Base-by-base conservation (phyloP, 2,888 invertebrate species). In the Aphidoletes aphidimyza region DNA sequence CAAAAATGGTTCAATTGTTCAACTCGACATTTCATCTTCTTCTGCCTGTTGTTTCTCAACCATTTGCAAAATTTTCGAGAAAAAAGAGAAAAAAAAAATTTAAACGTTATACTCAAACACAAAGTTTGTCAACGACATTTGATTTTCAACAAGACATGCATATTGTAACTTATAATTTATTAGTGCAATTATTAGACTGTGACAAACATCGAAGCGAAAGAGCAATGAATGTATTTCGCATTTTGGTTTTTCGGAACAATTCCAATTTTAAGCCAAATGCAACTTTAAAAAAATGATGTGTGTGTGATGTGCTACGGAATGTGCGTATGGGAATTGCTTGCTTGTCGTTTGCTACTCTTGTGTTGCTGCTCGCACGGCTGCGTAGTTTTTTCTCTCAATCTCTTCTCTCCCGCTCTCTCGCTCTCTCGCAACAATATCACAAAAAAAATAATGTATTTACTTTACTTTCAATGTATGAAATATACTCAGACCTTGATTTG, bases 401-500 rank as follows among this genome's bases (percentile, higher is more conserved):
- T 49, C n/a, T 30, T 59, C 26, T 59, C 6, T 5, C 2, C 26
- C 3, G 17, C 59, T 59, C 8, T 59, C 8, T 17, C 8, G 34
- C 17, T 36, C 36, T 36, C 17, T 78, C 17, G 34, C 6, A 78
- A 36, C 22, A 37, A 6, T 81, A 11, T 54, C 54, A n/a, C n/a
- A 3, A 22, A 54, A 22, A 81, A 81, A 81, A 81, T n/a, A 17
- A n/a, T n/a, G 22, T 54, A 37, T 19, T 26, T 37, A 81, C 36
- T 81, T 19, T 5, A 37, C 81, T 81, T 81, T 81, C 37, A 36
- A 81, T 81, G 81, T n/a, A 81, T 37, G 81, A 81, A 81, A 81
- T 37, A n/a, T 81, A 81, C 22, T 22, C 36, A 81, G 81, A 81
- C 81, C 81, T 81, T 81, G 81, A 81, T 81, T 81, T 81, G 81